Conservation (phyloP, 2,888 invertebrate genomes). For the Thysanoteuthis rhombus region DNA sequence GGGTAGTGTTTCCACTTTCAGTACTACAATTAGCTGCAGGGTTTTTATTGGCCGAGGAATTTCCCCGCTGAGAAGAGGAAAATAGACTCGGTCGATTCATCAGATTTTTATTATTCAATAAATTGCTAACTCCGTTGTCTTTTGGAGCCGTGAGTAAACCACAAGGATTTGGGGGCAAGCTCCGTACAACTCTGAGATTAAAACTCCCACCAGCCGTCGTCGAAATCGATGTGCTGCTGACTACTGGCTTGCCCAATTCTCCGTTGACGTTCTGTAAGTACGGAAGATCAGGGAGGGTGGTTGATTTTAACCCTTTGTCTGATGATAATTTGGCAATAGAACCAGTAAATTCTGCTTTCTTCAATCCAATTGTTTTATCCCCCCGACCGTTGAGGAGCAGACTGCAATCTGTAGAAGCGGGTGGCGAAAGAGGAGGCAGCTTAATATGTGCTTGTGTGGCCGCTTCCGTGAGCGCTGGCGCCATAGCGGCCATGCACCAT, state of each 20-base stretch:
- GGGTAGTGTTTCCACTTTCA: neutral
- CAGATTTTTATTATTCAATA: neutral
- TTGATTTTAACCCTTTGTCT: conserved; percentile 26
- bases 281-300: conserved; percentile 24
- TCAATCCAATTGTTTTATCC: conserved; percentile 30
- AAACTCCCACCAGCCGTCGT: conserved; percentile 23
- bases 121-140: neutral
- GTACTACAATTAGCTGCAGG: neutral
- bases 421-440: conserved; percentile 48
- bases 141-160: neutral
- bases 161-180: neutral
- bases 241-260: conserved; percentile 22
- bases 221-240: conserved; percentile 26
- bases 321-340: conserved; percentile 19
- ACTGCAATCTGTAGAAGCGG: conserved; percentile 25
- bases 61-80: conserved; percentile 14
- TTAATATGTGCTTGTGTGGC: conserved; percentile 65
- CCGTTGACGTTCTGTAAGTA: conserved; percentile 25
- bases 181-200: conserved; percentile 14
- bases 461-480: conserved; percentile 89
- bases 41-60: neutral
- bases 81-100: conserved; percentile 21
- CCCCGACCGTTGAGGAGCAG: conserved; percentile 33
- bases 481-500: conserved; percentile 75
- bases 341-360: conserved; percentile 17